phyloP scores from a whole-genome alignment of 2,888 invertebrate species.

The Ischnura elegans region DNA sequence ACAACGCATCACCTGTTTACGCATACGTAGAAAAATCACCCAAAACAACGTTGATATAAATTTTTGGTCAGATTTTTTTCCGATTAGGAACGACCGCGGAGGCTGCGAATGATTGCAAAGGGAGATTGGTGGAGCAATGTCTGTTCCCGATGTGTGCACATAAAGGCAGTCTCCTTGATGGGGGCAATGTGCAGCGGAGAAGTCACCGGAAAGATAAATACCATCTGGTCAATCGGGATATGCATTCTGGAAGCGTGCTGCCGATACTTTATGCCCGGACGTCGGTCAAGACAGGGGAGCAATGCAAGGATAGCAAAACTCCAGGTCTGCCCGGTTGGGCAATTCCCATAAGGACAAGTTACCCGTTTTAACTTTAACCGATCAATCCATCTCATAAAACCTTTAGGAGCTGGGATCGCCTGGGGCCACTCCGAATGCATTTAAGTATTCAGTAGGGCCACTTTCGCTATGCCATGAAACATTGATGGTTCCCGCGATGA shows the following conservation, averaged over 20 bases:
- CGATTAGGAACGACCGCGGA: background rate
- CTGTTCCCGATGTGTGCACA: background rate
- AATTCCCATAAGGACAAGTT: background rate
- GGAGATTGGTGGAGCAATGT: background rate
- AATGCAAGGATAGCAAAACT: background rate
- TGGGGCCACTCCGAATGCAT: background rate
- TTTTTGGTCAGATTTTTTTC: too few relatives aligned
- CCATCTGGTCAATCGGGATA: background rate
- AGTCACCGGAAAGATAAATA: background rate
- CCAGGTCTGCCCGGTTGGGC: background rate
- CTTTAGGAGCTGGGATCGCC: background rate
- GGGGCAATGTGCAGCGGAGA: background rate
- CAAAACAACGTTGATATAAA: too few relatives aligned
- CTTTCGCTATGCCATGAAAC: background rate
- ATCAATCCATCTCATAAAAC: conserved; percentile 12
- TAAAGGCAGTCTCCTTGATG: background rate
- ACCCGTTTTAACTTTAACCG: background rate
- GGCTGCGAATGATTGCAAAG: background rate
- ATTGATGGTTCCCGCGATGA: background rate
- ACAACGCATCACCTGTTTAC: too few relatives aligned
- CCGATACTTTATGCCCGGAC: background rate
- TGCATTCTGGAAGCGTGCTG: background rate
- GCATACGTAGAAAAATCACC: too few relatives aligned
- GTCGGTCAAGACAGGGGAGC: background rate
- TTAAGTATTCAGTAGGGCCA: background rate